Evolutionary conservation across 2,797 vertebrate species (phyloP).

Genomic region (Etheostoma nigrum): DNA sequence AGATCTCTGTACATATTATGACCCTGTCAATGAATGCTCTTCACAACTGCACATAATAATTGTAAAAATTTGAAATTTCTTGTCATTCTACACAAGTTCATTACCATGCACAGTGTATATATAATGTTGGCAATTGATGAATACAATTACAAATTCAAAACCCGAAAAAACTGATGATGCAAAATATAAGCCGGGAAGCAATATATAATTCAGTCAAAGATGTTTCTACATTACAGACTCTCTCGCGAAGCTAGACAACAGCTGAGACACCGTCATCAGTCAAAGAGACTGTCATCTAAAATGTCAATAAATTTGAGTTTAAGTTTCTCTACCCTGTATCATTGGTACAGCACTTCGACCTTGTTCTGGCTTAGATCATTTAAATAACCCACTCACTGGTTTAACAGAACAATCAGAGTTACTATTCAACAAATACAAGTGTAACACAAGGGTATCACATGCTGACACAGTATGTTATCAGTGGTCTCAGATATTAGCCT

Average conservation of each 20-base stretch:
- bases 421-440: not conserved
- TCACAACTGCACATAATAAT: not conserved
- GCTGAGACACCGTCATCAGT: slow-evolving; percentile 25
- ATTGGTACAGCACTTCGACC: not conserved
- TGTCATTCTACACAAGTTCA: not conserved
- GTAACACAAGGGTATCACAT: not conserved
- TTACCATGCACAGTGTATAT: not conserved
- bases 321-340: not conserved
- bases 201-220: not conserved
- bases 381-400: not conserved
- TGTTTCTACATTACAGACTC: slow-evolving; percentile 13
- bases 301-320: not conserved
- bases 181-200: not conserved
- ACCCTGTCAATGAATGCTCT: slow-evolving; percentile 1
- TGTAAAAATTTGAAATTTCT: not conserved
- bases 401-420: not conserved
- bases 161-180: not conserved
- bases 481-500: no score
- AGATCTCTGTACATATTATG: slow-evolving; percentile 14
- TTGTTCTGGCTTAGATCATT: not conserved
- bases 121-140: not conserved
- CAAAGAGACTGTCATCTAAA: not conserved
- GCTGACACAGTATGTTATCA: no score
- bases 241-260: slow-evolving; percentile 28
- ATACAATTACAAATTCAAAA: slow-evolving; percentile 4